phyloP scores from a whole-genome alignment of 2,113 vertebrate species.

The Puntigrus tetrazona region DNA sequence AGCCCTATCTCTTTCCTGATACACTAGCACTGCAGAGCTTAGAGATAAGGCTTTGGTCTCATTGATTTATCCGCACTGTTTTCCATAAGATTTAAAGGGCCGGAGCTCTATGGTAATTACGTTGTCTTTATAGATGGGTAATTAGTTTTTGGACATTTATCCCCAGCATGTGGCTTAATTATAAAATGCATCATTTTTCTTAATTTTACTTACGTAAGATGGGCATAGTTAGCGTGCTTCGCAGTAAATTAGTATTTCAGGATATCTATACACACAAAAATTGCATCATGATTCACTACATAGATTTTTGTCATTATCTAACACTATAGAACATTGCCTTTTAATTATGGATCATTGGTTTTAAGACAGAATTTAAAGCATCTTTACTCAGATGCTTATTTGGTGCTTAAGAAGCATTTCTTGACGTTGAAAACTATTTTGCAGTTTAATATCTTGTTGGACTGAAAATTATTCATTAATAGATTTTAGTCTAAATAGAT shows the following conservation, averaged over 20 bases:
- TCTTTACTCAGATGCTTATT: not conserved
- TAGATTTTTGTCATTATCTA: too few relatives aligned
- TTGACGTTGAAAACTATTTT: not conserved
- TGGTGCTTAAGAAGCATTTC: not conserved
- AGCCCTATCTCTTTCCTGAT: not conserved
- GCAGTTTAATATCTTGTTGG: not conserved
- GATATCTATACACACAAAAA: not conserved
- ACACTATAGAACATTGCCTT: too few relatives aligned
- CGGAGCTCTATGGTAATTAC: slow-evolving; percentile 2
- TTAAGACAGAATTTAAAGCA: not conserved
- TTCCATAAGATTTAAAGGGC: slow-evolving; percentile 20
- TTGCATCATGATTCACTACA: not conserved
- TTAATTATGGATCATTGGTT: not conserved
- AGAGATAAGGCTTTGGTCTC: slow-evolving; percentile 6
- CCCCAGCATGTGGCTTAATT: not conserved
- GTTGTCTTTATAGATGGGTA: slow-evolving; percentile 13
- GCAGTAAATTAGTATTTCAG: not conserved
- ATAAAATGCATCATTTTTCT: not conserved
- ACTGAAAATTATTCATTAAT: not conserved
- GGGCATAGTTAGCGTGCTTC: not conserved
- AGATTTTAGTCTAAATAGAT: too few relatives aligned
- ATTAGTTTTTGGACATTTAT: not conserved
- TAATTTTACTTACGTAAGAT: not conserved
- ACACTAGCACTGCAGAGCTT: not conserved
- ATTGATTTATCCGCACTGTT: slow-evolving; percentile 31